A percentile compares a stretch with the other conserved stretches of the same genome.
These are phyloP conservation scores for Danio kyathit DNA, from an alignment of 2,797 vertebrate species.

Conservation along the genomic window DNA sequence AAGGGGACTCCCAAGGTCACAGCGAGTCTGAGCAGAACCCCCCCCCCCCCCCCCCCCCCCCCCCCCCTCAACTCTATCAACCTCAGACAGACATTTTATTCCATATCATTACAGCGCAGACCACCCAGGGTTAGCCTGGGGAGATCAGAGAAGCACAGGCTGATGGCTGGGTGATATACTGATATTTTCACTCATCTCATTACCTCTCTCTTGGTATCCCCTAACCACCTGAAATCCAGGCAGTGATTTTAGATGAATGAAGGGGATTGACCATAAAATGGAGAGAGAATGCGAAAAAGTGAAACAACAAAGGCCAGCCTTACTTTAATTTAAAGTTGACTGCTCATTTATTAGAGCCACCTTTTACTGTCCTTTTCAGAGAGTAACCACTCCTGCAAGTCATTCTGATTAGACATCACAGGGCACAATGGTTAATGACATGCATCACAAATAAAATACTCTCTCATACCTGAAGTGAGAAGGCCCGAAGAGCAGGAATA, in stretches of 20 bases:
- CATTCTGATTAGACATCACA: constrained; percentile 30
- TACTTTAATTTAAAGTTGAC: constrained; percentile 62
- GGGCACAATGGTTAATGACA: constrained; percentile 27
- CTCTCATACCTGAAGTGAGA: constrained; percentile 92
- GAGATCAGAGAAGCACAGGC: constrained; percentile 81
- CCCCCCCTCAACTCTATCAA: constrained; percentile 55
- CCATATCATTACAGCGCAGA: constrained; percentile 70
- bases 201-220: constrained; percentile 64
- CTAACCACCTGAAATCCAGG: constrained; percentile 55
- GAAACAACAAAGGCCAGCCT: constrained; percentile 66
- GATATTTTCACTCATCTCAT: constrained; percentile 67
- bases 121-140: constrained; percentile 81
- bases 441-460: constrained; percentile 34
- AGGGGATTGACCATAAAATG: constrained; percentile 71
- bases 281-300: constrained; percentile 60
- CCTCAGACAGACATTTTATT: constrained; percentile 78
- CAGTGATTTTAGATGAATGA: constrained; percentile 58
- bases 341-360: constrained; percentile 68
- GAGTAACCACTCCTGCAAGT: constrained; percentile 35
- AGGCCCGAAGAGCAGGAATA: constrained; percentile 94
- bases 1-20: constrained; percentile 64
- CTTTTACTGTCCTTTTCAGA: constrained; percentile 52
- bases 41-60: constrained; percentile 38
- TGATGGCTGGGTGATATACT: constrained; percentile 83
- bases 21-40: constrained; percentile 73